Evolutionary conservation across 2,113 vertebrate genomes (phyloP), one percentile per base, ranked within the genome.

Genomic region (Progne subis): DNA sequence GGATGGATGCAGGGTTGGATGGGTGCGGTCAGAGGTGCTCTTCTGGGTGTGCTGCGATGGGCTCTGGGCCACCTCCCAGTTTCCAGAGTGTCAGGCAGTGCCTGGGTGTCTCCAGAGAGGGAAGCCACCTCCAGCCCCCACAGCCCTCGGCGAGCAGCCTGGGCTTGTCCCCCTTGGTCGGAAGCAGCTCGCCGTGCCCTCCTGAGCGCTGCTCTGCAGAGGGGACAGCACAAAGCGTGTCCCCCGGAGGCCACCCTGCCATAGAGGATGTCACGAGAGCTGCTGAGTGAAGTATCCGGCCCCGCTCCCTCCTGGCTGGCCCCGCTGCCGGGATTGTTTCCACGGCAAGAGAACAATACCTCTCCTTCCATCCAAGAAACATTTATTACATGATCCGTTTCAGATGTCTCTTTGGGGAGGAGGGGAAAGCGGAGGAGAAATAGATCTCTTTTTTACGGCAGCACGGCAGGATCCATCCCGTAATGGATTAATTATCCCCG

Each of bases 331-430:
- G 88, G 91, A 82, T 88, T 81, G 91, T 95, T 96, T 96, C 95
- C 92, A 95, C 56, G 9, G 80, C 61, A 5, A n/a, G 88, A 96
- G 95, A 97, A 97, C 94, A 97, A 97, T 96, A 70, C 81, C 69
- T 91, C 83, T 84, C 78, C 92, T 97, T 90, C 94, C 94, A 88
- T 95, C 96, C 94, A 97, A 95, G 92, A 94, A 92, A 82, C 92
- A 71, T 84, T 96, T 95, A 95, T 94, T 93, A 67, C 92, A 85
- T 84, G 94, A 94, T 94, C 82, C 0, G 28, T 96, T 96, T 96
- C 93, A 94, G 92, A 94, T 95, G 92, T 93, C 91, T 95, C 93
- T 88, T 94, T 0, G 8, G 95, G 87, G 95, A 97, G 93, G 88
- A 93, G 92, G 90, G 82, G 89, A 37, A 20, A 78, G 82, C 8